A percentile compares a stretch with the other conserved stretches of the same genome.
phyloP scores from a whole-genome alignment of 2,113 vertebrate genomes.

The Amblyopsis rosae region DNA sequence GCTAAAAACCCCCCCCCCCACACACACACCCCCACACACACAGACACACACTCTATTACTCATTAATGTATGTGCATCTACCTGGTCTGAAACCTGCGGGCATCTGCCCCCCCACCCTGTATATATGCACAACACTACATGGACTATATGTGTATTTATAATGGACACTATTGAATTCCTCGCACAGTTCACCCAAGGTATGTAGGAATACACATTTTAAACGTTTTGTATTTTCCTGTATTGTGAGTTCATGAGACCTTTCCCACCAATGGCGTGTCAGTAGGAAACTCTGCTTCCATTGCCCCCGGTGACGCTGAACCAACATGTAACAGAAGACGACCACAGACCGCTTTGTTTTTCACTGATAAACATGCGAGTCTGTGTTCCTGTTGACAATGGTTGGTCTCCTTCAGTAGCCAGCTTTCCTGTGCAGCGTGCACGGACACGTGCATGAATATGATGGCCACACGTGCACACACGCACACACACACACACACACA shows the following conservation, averaged over 20 bases:
- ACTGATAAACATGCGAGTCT: slow-evolving; percentile 62
- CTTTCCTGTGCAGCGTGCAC: slow-evolving; percentile 63
- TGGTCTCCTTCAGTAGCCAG: slow-evolving; percentile 69
- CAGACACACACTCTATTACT: slow-evolving; percentile 35
- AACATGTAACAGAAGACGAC: slow-evolving; percentile 51
- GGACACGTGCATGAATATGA: slow-evolving; percentile 51
- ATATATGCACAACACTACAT: slow-evolving; percentile 20
- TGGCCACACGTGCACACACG: not conserved
- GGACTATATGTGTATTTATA: not conserved
- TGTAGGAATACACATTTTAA: slow-evolving; percentile 1
- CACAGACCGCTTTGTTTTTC: slow-evolving; percentile 64
- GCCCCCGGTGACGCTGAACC: slow-evolving; percentile 36
- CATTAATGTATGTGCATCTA: slow-evolving; percentile 70
- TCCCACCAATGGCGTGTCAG: slow-evolving; percentile 24
- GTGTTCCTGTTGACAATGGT: slow-evolving; percentile 71
- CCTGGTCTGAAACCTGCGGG: slow-evolving; percentile 64
- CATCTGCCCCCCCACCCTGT: slow-evolving; percentile 54
- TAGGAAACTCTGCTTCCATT: slow-evolving; percentile 32
- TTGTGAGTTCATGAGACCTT: too few relatives aligned
- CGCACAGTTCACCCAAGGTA: slow-evolving; percentile 3
- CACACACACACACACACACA: slow-evolving; percentile 21
- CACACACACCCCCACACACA: too few relatives aligned
- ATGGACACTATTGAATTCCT: not conserved
- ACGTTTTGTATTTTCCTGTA: slow-evolving; percentile 28
- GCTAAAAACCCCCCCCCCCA: not conserved